Evolutionary conservation across 2,888 invertebrate species (phyloP).

Genomic region (Andrena trimmerana): DNA sequence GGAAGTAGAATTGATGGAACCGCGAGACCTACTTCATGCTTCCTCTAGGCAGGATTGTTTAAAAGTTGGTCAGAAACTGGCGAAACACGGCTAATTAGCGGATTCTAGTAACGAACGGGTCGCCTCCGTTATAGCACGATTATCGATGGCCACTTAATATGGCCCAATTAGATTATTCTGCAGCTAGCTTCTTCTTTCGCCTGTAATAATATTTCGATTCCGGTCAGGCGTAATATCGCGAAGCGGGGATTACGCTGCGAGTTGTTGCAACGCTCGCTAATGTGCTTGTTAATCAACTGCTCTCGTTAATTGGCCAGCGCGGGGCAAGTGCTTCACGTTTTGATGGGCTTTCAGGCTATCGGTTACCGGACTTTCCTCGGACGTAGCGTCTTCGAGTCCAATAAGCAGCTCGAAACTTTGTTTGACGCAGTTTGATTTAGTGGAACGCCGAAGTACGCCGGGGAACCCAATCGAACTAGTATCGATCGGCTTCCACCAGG

Average conservation of each 20-base stretch:
- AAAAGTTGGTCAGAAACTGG: constrained; percentile 63
- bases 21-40: constrained; percentile 40
- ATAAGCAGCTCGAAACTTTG: constrained; percentile 75
- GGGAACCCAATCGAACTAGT: constrained; percentile 58
- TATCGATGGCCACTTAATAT: constrained; percentile 66
- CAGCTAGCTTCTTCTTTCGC: not conserved
- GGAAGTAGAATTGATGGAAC: constrained; percentile 22
- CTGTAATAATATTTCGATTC: constrained; percentile 24
- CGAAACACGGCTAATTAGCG: constrained; percentile 68
- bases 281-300: constrained; percentile 53
- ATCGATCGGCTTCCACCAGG: constrained; percentile 54
- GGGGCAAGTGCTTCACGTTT: constrained; percentile 14
- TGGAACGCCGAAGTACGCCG: constrained; percentile 60
- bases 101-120: constrained; percentile 64
- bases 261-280: constrained; percentile 36
- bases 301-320: constrained; percentile 49
- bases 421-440: constrained; percentile 74
- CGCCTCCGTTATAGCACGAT: constrained; percentile 41
- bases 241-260: not conserved
- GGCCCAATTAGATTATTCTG: constrained; percentile 66
- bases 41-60: constrained; percentile 48
- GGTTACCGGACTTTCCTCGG: constrained; percentile 32
- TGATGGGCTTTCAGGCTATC: constrained; percentile 37
- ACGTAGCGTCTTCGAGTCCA: constrained; percentile 46
- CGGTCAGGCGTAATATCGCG: not conserved